These are phyloP conservation scores for Spialia ferax DNA, from an alignment of 2,888 invertebrate genomes.

Conservation along the genomic window DNA sequence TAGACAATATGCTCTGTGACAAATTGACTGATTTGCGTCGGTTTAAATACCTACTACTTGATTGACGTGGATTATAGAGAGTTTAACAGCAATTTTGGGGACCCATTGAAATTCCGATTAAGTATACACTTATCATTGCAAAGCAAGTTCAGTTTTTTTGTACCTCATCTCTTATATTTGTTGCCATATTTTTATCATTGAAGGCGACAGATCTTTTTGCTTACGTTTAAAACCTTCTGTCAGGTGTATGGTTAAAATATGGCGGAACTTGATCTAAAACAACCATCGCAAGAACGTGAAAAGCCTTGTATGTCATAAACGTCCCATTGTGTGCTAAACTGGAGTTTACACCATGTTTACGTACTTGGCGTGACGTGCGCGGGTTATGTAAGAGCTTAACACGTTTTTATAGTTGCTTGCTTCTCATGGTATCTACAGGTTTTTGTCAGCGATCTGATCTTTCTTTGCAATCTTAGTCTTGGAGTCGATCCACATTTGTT, in stretches of 20 bases:
- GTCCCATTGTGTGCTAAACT: conserved; percentile 28
- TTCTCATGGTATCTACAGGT: conserved; percentile 13
- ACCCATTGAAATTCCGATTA: not conserved
- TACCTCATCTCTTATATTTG: too few species aligned
- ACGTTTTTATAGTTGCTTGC: conserved; percentile 31
- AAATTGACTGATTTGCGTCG: conserved; percentile 18
- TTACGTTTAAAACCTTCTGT: not conserved
- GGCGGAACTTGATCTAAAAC: not conserved
- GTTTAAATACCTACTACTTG: not conserved
- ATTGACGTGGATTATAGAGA: not conserved
- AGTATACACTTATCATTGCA: too few species aligned
- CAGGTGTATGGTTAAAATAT: not conserved
- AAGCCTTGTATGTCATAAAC: not conserved
- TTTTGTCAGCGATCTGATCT: conserved; percentile 14
- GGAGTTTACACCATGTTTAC: not conserved
- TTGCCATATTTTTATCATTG: too few species aligned
- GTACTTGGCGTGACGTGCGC: conserved; percentile 1
- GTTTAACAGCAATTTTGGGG: too few species aligned
- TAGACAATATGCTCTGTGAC: conserved; percentile 20
- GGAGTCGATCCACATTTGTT: conserved; percentile 1
- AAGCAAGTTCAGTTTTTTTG: too few species aligned
- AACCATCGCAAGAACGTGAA: not conserved
- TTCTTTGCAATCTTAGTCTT: not conserved
- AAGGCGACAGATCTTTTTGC: too few species aligned
- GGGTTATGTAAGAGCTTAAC: conserved; percentile 5